Conservation (phyloP, 2,113 vertebrate species). For the Columba janthina region DNA sequence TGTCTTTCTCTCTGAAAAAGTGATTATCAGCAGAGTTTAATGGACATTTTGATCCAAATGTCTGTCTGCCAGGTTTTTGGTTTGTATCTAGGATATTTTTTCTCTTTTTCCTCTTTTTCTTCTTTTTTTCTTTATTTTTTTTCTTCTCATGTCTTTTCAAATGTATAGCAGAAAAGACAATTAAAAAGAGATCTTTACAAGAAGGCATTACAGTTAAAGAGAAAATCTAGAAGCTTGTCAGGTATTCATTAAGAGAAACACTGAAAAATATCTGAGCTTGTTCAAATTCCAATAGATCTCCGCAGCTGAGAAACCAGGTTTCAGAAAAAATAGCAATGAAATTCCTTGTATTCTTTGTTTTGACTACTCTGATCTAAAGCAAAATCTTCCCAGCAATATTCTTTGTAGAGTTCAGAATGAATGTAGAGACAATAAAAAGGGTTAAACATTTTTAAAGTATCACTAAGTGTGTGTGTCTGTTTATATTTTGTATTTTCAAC, state of each 20-base stretch:
- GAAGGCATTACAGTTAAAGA: not conserved
- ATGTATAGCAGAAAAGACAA: not conserved
- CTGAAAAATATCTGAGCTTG: not conserved
- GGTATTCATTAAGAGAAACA: not conserved
- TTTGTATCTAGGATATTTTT: not conserved
- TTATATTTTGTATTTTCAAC: not conserved
- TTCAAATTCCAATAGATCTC: not conserved
- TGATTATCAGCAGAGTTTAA: not conserved
- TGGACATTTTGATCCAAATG: not conserved
- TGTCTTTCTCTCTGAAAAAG: not conserved
- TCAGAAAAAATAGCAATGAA: not conserved
- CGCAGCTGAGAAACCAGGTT: not conserved
- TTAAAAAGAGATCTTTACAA: not conserved
- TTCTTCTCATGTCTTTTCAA: not conserved
- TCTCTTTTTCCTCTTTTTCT: not conserved
- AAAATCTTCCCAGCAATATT: not conserved
- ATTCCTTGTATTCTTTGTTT: not conserved
- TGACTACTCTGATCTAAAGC: not conserved
- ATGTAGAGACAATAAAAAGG: not conserved
- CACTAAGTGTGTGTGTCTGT: not conserved
- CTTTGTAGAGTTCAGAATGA: not conserved
- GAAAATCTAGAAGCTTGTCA: not conserved
- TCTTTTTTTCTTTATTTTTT: too few relatives aligned
- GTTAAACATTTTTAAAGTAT: not conserved
- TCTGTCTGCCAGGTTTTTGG: not conserved